These are phyloP conservation scores for Serinus canaria DNA, from an alignment of 2,113 vertebrate genomes.

Conservation along the genomic window DNA sequence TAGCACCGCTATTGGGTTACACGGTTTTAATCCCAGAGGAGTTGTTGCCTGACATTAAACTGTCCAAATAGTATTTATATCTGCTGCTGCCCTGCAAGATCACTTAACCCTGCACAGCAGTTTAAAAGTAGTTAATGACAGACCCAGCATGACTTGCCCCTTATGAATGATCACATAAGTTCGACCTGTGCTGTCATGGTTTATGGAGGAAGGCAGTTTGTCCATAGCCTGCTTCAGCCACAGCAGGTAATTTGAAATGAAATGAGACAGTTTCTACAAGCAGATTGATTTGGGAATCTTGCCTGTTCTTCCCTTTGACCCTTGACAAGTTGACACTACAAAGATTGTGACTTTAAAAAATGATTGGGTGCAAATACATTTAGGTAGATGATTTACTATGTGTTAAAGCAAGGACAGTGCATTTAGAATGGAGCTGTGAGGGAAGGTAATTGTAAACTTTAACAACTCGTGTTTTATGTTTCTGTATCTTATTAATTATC, in stretches of 20 bases:
- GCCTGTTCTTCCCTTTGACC: constrained; percentile 86
- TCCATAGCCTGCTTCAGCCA: constrained; percentile 74
- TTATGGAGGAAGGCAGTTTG: constrained; percentile 86
- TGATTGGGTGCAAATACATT: constrained; percentile 81
- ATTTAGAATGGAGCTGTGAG: constrained; percentile 51
- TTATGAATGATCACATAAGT: constrained; percentile 85
- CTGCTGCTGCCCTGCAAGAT: constrained; percentile 77
- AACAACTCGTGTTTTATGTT: constrained; percentile 69
- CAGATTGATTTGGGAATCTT: constrained; percentile 92
- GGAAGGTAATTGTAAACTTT: constrained; percentile 70
- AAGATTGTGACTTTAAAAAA: constrained; percentile 90
- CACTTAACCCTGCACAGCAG: constrained; percentile 82
- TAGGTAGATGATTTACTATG: constrained; percentile 90
- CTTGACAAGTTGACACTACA: constrained; percentile 87
- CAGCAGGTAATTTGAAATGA: constrained; percentile 88
- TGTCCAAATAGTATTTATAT: constrained; percentile 97
- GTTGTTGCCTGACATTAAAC: constrained; percentile 93
- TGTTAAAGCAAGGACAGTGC: constrained; percentile 76
- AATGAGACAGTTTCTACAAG: constrained; percentile 90
- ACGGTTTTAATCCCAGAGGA: constrained; percentile 92
- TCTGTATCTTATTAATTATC: constrained; percentile 73
- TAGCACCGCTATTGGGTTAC: constrained; percentile 82
- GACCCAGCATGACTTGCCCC: constrained; percentile 71
- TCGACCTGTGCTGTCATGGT: constrained; percentile 83
- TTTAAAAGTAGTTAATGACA: constrained; percentile 93